These are phyloP conservation scores for Hydrotaea diabolus DNA, from an alignment of 2,888 invertebrate genomes.

Conservation along the genomic window DNA sequence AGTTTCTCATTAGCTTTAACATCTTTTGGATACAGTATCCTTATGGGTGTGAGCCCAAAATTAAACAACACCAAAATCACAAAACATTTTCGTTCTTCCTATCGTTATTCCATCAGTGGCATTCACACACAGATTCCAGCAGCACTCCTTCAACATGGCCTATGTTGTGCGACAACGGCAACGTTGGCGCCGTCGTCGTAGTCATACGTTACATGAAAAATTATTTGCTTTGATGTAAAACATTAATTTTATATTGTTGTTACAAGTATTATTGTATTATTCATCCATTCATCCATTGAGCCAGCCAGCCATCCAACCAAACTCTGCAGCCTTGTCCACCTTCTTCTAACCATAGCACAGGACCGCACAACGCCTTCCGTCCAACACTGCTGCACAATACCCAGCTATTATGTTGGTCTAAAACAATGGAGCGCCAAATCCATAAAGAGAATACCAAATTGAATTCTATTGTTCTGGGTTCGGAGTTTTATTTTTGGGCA, in stretches of 20 bases:
- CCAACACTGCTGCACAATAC: too few species aligned
- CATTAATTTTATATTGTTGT: conserved; percentile 60
- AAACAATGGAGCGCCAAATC: conserved; percentile 43
- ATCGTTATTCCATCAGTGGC: too few species aligned
- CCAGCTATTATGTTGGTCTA: background rate
- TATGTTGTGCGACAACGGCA: background rate
- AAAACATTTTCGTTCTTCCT: background rate
- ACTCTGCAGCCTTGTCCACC: background rate
- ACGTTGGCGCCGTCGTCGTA: background rate
- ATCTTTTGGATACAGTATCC: too few species aligned
- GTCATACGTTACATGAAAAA: conserved; percentile 54
- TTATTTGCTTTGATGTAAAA: conserved; percentile 66
- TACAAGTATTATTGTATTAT: conserved; percentile 28
- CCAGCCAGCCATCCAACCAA: background rate
- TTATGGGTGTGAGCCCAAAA: background rate
- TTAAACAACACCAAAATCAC: background rate
- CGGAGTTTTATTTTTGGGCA: background rate
- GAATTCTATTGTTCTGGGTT: conserved; percentile 52
- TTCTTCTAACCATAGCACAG: background rate
- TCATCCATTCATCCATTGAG: background rate
- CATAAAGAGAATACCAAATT: conserved; percentile 67
- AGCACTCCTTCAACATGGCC: background rate
- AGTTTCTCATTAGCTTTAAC: background rate
- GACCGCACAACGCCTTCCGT: background rate
- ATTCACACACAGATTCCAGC: background rate